Conservation (phyloP, 2,888 invertebrate species). For the Galeruca laticollis region DNA sequence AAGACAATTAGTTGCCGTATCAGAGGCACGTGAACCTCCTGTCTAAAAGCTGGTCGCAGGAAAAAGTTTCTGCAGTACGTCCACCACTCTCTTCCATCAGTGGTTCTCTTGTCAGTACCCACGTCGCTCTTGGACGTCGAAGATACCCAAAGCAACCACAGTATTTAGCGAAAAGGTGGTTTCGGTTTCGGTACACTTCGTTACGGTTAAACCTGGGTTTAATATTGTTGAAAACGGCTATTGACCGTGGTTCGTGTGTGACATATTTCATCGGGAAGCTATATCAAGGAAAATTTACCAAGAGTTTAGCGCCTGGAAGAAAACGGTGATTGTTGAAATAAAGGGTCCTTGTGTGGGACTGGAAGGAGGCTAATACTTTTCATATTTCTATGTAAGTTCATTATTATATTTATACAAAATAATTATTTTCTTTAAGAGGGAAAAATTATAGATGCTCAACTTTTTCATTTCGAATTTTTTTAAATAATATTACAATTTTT, state of each 20-base stretch:
- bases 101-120: conserved; percentile 53
- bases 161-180: conserved; percentile 20
- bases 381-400: conserved; percentile 48
- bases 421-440: neutral
- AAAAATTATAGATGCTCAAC: too few species aligned
- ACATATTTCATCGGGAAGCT: conserved; percentile 41
- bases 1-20: conserved; percentile 38
- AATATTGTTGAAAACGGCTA: conserved; percentile 38
- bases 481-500: too few species aligned
- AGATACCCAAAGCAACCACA: conserved; percentile 37
- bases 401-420: neutral
- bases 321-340: conserved; percentile 41
- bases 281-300: conserved; percentile 45
- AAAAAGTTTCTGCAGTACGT: conserved; percentile 56
- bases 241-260: conserved; percentile 47
- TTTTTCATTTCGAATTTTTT: too few species aligned
- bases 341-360: conserved; percentile 35
- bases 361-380: conserved; percentile 34
- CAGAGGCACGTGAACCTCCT: conserved; percentile 57
- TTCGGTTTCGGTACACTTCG: conserved; percentile 21
- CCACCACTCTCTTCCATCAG: conserved; percentile 48
- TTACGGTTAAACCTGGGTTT: conserved; percentile 47
- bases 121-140: conserved; percentile 55
- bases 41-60: conserved; percentile 57
- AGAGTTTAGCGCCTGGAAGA: conserved; percentile 48